phyloP scores from a whole-genome alignment of 2,888 invertebrate genomes.

The Dynastes hyllus region DNA sequence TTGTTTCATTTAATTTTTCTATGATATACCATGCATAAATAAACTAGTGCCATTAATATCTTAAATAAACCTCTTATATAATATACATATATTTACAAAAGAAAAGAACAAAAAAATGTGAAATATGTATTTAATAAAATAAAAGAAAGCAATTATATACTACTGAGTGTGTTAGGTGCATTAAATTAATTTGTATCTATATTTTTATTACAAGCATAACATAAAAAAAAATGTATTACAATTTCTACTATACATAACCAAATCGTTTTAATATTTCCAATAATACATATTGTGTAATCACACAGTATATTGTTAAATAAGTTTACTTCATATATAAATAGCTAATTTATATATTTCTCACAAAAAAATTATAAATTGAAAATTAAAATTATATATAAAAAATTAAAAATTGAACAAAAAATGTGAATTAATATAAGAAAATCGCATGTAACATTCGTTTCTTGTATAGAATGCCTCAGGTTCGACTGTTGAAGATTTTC shows the following conservation, averaged over 20 bases:
- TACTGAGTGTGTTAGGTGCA: slow-evolving; percentile 45
- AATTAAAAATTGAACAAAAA: not conserved
- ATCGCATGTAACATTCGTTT: slow-evolving; percentile 1
- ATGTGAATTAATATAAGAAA: slow-evolving; percentile 12
- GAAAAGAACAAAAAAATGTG: slow-evolving; percentile 1
- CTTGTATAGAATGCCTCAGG: slow-evolving; percentile 11
- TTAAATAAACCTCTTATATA: too few relatives aligned
- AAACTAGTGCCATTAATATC: too few relatives aligned
- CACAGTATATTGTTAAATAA: too few relatives aligned
- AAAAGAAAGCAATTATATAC: not conserved
- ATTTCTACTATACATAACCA: not conserved
- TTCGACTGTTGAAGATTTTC: slow-evolving; percentile 22
- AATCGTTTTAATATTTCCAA: slow-evolving; percentile 2
- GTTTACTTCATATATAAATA: not conserved
- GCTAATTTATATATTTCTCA: not conserved
- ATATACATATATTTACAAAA: not conserved
- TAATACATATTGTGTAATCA: not conserved
- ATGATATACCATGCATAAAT: too few relatives aligned
- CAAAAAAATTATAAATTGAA: not conserved
- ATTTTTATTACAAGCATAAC: slow-evolving; percentile 18
- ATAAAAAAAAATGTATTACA: not conserved
- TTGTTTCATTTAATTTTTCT: too few relatives aligned
- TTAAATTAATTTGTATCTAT: slow-evolving; percentile 16
- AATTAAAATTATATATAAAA: not conserved
- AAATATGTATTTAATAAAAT: slow-evolving; percentile 28